A percentile compares a stretch with the other conserved stretches of the same genome.
These are phyloP conservation scores for Urosaurus nigricauda DNA, from an alignment of 2,797 vertebrate species.

Conservation along the genomic window DNA sequence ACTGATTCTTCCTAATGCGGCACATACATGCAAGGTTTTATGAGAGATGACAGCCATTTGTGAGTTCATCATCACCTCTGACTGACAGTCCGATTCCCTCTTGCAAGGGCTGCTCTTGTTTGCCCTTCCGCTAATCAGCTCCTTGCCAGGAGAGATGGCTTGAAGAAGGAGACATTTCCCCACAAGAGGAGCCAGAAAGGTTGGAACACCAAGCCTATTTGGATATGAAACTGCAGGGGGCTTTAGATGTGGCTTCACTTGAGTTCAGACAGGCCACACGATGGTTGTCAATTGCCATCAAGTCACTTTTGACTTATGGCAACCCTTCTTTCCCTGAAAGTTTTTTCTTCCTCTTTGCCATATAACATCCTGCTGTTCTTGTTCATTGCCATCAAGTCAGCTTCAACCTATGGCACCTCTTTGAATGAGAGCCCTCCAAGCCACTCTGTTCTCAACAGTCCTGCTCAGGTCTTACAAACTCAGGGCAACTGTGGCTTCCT, in stretches of 20 bases:
- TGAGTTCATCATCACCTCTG: constrained; percentile 4
- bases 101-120: constrained; percentile 7
- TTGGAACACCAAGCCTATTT: constrained; percentile 53
- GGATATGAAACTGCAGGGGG: constrained; percentile 21
- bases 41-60: background rate
- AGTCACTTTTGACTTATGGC: too few species aligned
- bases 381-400: background rate
- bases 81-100: background rate
- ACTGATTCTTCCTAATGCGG: background rate
- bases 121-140: constrained; percentile 45
- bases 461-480: too few species aligned
- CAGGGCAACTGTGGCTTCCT: too few species aligned
- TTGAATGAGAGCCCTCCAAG: too few species aligned
- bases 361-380: background rate
- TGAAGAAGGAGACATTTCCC: constrained; percentile 39
- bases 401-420: too few species aligned
- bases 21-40: background rate
- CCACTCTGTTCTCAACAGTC: too few species aligned
- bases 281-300: too few species aligned
- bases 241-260: too few species aligned
- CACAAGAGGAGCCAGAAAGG: constrained; percentile 39
- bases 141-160: constrained; percentile 38
- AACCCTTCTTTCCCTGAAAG: background rate
- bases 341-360: background rate
- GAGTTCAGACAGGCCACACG: too few species aligned